Base-by-base conservation (phyloP, 2,888 invertebrate genomes). In the Seira sanloemensis region DNA sequence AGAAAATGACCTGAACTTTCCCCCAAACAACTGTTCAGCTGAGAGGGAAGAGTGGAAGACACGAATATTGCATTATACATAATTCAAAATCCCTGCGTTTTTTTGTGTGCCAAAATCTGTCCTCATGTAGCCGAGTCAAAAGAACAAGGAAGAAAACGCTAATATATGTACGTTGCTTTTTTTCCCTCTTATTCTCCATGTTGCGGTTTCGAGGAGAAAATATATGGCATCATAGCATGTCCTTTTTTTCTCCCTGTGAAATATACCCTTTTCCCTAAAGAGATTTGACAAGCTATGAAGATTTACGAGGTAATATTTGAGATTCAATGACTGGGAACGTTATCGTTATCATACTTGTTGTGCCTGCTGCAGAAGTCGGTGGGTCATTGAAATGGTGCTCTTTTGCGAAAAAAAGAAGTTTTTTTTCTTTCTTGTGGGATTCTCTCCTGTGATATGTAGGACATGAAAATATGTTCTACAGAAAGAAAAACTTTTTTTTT, bases 221-320 rank as follows among this genome's bases (percentile, higher is more conserved):
- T 21, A 27, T 21, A n/a, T 9, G 9, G 24, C 72, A 46, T 18
- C 58, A 73, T 73, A 75, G 25, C 18, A 62, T 81, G 81, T 26
- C 81, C 73, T 62, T 46, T 21, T 69, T 37, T 18, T 58, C 58
- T 18, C 27, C 66, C 18, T 71, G 75, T 72, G 72, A 82, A 77
- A 82, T 82, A 75, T 77, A 82, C 76, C 37, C 7, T 27, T 67
- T 82, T 76, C 18, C 76, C 82, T 72, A 58, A 77, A 71, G 54
- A 72, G 77, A 74, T 82, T 82, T 82, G 82, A 82, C 82, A 76
- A 65, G 69, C 76, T 82, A 77, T 82, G 76, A 82, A 82, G 82
- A 82, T 82, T 82, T 82, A 82, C 76, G 82, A 76, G 77, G 76
- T 74, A 77, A 82, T 82, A 82, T 82, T 76, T 69, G 82, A 58